Evolutionary conservation across 2,113 vertebrate species (phyloP).

Genomic region (Leiothrix lutea): DNA sequence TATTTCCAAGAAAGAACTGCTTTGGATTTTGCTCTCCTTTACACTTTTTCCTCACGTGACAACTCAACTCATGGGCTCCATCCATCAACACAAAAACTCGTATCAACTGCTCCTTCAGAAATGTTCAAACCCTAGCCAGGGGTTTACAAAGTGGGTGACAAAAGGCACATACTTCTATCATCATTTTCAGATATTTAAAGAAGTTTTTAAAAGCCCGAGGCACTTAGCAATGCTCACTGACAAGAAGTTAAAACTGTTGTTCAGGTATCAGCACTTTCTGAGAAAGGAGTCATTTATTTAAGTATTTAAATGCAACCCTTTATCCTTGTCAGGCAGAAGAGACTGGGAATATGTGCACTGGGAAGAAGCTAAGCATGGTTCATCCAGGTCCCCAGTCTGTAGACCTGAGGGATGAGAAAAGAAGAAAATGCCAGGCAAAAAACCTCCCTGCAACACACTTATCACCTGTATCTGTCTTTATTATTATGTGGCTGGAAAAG

Average conservation of each 20-base stretch:
- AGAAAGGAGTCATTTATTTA: neutral
- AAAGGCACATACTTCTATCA: neutral
- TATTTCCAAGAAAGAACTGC: neutral
- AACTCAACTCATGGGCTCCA: neutral
- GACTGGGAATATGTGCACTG: neutral
- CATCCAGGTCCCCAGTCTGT: neutral
- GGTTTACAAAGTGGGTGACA: neutral
- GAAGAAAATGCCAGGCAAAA: neutral
- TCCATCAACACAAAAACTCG: neutral
- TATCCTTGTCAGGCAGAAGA: neutral
- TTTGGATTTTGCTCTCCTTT: neutral
- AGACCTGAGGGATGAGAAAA: neutral
- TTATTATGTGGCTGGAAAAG: neutral
- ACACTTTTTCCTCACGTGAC: neutral
- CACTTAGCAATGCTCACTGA: rapidly evolving
- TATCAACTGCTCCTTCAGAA: neutral
- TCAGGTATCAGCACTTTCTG: neutral
- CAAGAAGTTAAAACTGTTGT: neutral
- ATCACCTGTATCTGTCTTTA: neutral
- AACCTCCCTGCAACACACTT: neutral
- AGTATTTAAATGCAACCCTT: neutral
- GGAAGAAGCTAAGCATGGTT: neutral
- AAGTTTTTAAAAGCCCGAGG: neutral
- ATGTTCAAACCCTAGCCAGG: neutral
- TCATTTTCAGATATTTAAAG: neutral